These are phyloP conservation scores for Nymphicus hollandicus DNA, from an alignment of 2,113 vertebrate genomes.

Conservation along the genomic window DNA sequence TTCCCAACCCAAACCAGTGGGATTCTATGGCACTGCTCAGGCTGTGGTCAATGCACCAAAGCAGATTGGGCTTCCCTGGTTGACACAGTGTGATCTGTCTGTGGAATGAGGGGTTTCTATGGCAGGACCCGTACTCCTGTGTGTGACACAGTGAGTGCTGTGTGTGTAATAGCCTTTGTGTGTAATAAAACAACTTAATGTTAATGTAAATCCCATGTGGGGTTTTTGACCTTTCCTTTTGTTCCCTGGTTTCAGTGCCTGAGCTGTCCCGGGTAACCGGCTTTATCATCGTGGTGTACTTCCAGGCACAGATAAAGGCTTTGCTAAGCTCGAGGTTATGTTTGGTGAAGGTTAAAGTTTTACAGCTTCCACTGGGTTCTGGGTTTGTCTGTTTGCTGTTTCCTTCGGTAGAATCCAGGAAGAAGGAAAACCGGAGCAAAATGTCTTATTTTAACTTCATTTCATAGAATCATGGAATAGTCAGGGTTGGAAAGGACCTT, in stretches of 20 bases:
- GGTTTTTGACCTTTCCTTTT: background rate
- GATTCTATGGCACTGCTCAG: background rate
- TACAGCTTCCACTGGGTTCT: background rate
- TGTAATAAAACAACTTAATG: background rate
- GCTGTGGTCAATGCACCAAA: background rate
- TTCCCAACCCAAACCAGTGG: background rate
- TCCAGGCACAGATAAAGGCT: background rate
- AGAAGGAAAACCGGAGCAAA: background rate
- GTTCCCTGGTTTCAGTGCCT: background rate
- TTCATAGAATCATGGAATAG: background rate
- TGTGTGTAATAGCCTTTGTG: background rate
- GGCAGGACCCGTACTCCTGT: accelerated
- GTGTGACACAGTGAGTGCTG: background rate
- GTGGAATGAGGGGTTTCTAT: background rate
- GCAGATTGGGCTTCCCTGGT: background rate
- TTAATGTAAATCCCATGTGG: background rate
- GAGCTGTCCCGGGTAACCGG: too few species aligned
- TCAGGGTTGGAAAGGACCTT: too few species aligned
- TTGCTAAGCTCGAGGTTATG: background rate
- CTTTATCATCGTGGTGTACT: background rate
- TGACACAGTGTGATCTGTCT: background rate
- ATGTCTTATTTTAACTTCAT: background rate
- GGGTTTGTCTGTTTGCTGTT: background rate
- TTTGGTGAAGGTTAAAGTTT: background rate
- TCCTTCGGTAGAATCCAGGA: background rate